Percentiles rank a stretch among this genome's conserved stretches.
These are phyloP conservation scores for Himalopsyche japonica DNA, from an alignment of 2,888 invertebrate species.

Conservation along the genomic window DNA sequence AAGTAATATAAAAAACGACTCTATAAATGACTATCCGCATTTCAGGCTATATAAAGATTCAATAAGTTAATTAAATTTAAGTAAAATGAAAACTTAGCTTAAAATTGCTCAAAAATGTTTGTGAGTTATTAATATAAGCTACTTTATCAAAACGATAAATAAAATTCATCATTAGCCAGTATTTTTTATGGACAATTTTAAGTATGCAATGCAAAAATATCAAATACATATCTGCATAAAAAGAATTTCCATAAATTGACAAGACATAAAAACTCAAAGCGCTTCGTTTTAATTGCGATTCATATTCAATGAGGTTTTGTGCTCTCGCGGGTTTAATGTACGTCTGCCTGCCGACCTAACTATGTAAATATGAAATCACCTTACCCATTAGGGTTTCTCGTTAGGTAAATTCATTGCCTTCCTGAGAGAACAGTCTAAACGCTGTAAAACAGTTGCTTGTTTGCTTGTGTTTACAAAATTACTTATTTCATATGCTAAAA, in stretches of 20 bases:
- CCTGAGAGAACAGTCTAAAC: slow-evolving; percentile 6
- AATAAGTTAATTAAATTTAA: too few species aligned
- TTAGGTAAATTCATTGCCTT: slow-evolving; percentile 37
- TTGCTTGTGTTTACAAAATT: background rate
- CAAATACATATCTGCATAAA: background rate
- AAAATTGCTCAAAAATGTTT: too few species aligned
- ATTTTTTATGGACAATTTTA: background rate
- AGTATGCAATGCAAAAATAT: background rate
- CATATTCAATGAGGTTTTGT: slow-evolving; percentile 30
- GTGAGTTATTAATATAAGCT: too few species aligned
- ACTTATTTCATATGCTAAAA: too few species aligned
- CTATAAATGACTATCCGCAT: too few species aligned
- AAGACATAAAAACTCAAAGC: slow-evolving; percentile 8
- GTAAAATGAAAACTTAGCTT: too few species aligned
- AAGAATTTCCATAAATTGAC: slow-evolving; percentile 2
- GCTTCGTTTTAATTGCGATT: slow-evolving; percentile 29
- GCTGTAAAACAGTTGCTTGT: background rate
- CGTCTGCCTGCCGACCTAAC: slow-evolving; percentile 13
- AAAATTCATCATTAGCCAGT: too few species aligned
- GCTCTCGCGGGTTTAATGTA: slow-evolving; percentile 5
- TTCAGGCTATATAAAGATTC: too few species aligned
- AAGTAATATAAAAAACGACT: background rate
- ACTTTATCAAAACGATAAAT: too few species aligned
- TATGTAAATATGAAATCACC: slow-evolving; percentile 39
- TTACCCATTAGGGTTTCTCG: slow-evolving; percentile 38